Evolutionary conservation across 2,113 vertebrate genomes (phyloP), one percentile per base, ranked within the genome.

Genomic region (Centropus bengalensis): DNA sequence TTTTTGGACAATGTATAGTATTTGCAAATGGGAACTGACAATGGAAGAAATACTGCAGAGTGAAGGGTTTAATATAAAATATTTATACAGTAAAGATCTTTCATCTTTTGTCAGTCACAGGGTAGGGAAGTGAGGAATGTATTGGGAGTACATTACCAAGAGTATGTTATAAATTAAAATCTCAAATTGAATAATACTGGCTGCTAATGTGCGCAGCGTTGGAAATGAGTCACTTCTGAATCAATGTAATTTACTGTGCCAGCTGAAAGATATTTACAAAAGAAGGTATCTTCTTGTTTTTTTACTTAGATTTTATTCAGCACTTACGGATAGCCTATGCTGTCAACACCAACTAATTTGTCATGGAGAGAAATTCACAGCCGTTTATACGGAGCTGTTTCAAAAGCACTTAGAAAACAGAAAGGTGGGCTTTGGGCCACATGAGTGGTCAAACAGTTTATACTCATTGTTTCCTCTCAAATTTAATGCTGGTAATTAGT

Each of bases 101-200:
- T 98, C 97, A 97, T 98, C 97, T 97, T 97, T 96, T 98, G 97
- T 98, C 98, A 98, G 97, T 98, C 97, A 97, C 95, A 95, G 96
- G 94, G 91, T 96, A 97, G 94, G 96, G 96, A 97, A 97, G 98
- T 97, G 97, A 98, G 97, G 96, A 97, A 98, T 97, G 96, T 98
- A 97, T 98, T 94, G 96, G 93, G 95, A 98, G 97, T 97, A 97
- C 97, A 98, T 98, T 98, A 98, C 97, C 97, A 98, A 92, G 97
- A 98, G 97, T 97, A 97, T 97, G 98, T 98, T 98, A 98, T 98
- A 98, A 98, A 98, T 98, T 98, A 98, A 98, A 98, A 98, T 97
- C 97, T 98, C 97, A 96, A 96, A 97, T 98, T 98, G 97, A 98
- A 97, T 97, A 97, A 96, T 97, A 97, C 96, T 91, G 97, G 94